Conservation (phyloP, 2,888 invertebrate species). For the Orthonevra nobilis region DNA sequence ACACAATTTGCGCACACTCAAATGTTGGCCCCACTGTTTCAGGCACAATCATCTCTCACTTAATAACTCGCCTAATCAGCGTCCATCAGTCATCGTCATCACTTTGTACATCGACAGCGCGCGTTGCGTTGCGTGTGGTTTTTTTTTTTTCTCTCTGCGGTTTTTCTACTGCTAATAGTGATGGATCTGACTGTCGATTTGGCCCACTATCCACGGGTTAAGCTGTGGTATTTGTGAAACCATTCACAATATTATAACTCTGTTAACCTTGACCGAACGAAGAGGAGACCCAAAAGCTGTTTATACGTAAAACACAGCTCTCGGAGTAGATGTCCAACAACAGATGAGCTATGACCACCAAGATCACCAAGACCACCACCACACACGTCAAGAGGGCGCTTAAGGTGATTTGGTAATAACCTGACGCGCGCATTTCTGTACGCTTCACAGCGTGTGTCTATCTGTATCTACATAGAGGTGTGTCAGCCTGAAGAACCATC, state of each 20-base stretch:
- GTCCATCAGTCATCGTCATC: constrained; percentile 60
- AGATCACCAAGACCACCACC: constrained; percentile 4
- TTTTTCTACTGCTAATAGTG: constrained; percentile 63
- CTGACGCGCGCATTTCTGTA: constrained; percentile 39
- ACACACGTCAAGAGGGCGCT: constrained; percentile 67
- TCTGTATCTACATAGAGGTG: constrained; percentile 56
- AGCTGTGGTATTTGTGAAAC: constrained; percentile 31
- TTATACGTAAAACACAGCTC: no score
- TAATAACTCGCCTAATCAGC: constrained; percentile 35
- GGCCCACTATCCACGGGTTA: constrained; percentile 46
- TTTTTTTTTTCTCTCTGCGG: constrained; percentile 18
- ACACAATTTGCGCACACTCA: background rate
- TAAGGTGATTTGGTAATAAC: constrained; percentile 65
- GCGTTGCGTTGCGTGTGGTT: constrained; percentile 29
- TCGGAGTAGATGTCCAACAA: constrained; percentile 44
- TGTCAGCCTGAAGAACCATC: constrained; percentile 67
- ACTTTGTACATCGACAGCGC: constrained; percentile 40
- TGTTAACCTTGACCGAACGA: constrained; percentile 64
- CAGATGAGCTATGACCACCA: constrained; percentile 57
- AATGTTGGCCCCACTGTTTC: background rate
- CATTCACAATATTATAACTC: constrained; percentile 57
- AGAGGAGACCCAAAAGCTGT: constrained; percentile 1
- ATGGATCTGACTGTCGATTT: constrained; percentile 66
- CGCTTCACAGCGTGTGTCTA: constrained; percentile 14
- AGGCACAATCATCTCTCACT: constrained; percentile 42